Evolutionary conservation across 2,797 vertebrate species (phyloP).

Genomic region (Enteromius viviparus): DNA sequence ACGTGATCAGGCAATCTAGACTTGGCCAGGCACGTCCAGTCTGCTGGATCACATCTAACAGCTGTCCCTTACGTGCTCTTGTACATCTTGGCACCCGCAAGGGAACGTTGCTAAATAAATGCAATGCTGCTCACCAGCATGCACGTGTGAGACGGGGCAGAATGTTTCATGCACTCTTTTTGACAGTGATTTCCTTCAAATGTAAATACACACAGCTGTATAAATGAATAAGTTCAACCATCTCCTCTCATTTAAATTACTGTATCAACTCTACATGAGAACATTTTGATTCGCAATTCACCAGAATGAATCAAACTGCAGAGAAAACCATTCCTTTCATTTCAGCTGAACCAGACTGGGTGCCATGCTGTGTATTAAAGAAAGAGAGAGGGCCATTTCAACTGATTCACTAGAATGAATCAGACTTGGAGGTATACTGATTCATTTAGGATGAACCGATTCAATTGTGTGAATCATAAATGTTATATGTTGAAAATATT

Average conservation of each 20-base stretch:
- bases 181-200: neutral
- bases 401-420: neutral
- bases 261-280: neutral
- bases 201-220: too few species aligned
- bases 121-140: constrained; percentile 57
- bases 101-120: constrained; percentile 60
- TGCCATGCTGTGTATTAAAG: too few species aligned
- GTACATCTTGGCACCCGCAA: constrained; percentile 38
- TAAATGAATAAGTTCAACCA: too few species aligned
- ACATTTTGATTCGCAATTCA: neutral
- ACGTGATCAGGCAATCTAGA: constrained; percentile 64
- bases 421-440: neutral
- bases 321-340: neutral
- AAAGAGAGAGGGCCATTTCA: neutral
- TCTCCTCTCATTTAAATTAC: too few species aligned
- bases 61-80: constrained; percentile 40
- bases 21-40: constrained; percentile 55
- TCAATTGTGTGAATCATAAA: neutral
- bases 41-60: constrained; percentile 47
- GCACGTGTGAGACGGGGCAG: constrained; percentile 1
- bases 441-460: neutral
- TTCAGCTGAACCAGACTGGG: too few species aligned
- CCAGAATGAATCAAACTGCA: neutral
- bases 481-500: neutral
- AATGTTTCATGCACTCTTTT: neutral